Percentiles rank a stretch among this genome's conserved stretches.
These are phyloP conservation scores for Mythimna ferrago DNA, from an alignment of 2,888 invertebrate species.

Conservation along the genomic window DNA sequence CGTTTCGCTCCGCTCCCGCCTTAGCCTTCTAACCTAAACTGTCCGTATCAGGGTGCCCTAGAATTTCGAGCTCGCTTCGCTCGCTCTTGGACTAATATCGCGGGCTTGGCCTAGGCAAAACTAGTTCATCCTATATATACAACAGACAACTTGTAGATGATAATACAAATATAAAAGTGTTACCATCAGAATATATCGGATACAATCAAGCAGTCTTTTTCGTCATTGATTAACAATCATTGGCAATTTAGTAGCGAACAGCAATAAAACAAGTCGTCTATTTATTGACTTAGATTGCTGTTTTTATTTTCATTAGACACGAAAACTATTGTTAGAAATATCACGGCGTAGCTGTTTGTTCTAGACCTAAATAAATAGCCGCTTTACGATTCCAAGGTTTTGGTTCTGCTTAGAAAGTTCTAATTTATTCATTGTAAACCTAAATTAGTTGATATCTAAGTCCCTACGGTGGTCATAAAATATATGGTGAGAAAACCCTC, in stretches of 20 bases:
- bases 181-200: neutral
- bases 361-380: conserved; percentile 25
- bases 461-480: too few species aligned
- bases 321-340: conserved; percentile 28
- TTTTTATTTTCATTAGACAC: conserved; percentile 27
- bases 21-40: too few species aligned
- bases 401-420: conserved; percentile 3
- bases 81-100: too few species aligned
- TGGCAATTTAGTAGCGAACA: conserved; percentile 18
- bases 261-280: conserved; percentile 18
- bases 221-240: conserved; percentile 25
- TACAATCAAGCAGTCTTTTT: neutral
- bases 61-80: too few species aligned
- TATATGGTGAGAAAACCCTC: neutral
- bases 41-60: too few species aligned
- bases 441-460: neutral
- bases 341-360: conserved; percentile 10
- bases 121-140: too few species aligned
- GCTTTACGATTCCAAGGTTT: conserved; percentile 8
- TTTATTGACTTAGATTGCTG: conserved; percentile 30
- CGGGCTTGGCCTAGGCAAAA: too few species aligned
- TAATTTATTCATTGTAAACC: conserved; percentile 28
- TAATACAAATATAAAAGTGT: neutral
- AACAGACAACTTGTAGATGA: neutral
- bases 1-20: too few species aligned